Evolutionary conservation across 2,888 invertebrate genomes (phyloP).

Genomic region (Lochmaea crataegi): DNA sequence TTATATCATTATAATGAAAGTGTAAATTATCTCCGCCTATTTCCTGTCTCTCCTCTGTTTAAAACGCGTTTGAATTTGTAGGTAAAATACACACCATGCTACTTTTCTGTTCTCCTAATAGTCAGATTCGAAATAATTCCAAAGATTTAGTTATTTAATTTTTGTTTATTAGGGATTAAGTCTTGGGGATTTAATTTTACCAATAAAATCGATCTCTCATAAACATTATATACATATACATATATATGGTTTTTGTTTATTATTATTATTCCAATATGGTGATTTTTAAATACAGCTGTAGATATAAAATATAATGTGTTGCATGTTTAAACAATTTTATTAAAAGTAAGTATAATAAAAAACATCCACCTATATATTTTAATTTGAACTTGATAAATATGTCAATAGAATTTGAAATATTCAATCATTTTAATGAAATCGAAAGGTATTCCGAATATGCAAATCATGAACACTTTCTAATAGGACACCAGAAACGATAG

Average conservation of each 20-base stretch:
- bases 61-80: neutral
- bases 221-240: too few relatives aligned
- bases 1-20: too few relatives aligned
- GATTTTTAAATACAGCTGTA: neutral
- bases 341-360: neutral
- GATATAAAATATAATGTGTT: too few relatives aligned
- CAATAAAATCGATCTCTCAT: neutral
- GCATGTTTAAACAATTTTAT: neutral
- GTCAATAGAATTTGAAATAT: constrained; percentile 1
- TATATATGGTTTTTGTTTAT: too few relatives aligned
- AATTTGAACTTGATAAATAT: neutral
- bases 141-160: constrained; percentile 49
- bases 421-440: constrained; percentile 27
- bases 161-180: constrained; percentile 42
- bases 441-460: constrained; percentile 50
- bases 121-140: constrained; percentile 53
- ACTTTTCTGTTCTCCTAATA: constrained; percentile 46
- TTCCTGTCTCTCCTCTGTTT: neutral
- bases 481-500: constrained; percentile 51
- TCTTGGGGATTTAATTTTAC: constrained; percentile 44
- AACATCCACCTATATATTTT: neutral
- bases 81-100: neutral
- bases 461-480: constrained; percentile 56
- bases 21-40: neutral
- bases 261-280: too few relatives aligned